These are phyloP conservation scores for Trichopoda pennipes DNA, from an alignment of 2,888 invertebrate genomes.

Conservation along the genomic window DNA sequence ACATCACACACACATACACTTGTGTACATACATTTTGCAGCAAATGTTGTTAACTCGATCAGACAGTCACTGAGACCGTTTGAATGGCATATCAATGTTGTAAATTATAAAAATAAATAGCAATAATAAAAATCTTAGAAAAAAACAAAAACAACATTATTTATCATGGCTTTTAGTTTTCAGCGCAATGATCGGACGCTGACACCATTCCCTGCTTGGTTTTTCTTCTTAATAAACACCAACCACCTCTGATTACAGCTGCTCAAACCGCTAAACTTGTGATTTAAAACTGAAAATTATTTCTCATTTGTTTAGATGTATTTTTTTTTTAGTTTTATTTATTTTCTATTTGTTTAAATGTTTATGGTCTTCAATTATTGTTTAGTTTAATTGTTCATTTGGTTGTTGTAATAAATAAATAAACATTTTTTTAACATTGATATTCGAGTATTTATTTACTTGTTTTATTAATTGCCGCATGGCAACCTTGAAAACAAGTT, in stretches of 20 bases:
- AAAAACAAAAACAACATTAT: constrained; percentile 73
- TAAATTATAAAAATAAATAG: constrained; percentile 42
- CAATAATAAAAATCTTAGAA: constrained; percentile 4
- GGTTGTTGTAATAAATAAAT: constrained; percentile 42
- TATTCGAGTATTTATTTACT: not conserved
- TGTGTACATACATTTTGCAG: not conserved
- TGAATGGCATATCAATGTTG: constrained; percentile 36
- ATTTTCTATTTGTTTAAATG: constrained; percentile 4
- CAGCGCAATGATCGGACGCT: constrained; percentile 16
- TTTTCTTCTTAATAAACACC: constrained; percentile 10
- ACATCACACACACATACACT: not conserved
- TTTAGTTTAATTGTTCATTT: constrained; percentile 49
- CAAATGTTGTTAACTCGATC: constrained; percentile 33
- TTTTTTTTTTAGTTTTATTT: constrained; percentile 5
- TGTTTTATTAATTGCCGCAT: not conserved
- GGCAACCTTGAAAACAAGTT: constrained; percentile 57
- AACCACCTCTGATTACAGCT: not conserved
- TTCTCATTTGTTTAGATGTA: not conserved
- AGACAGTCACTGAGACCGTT: constrained; percentile 23
- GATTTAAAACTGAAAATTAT: not conserved
- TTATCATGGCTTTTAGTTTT: constrained; percentile 76
- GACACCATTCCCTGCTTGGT: constrained; percentile 12
- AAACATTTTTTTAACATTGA: constrained; percentile 35
- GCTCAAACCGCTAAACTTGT: constrained; percentile 14
- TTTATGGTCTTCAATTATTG: constrained; percentile 53